Conservation (phyloP, 2,113 vertebrate genomes). For the Cephalopterus ornatus region DNA sequence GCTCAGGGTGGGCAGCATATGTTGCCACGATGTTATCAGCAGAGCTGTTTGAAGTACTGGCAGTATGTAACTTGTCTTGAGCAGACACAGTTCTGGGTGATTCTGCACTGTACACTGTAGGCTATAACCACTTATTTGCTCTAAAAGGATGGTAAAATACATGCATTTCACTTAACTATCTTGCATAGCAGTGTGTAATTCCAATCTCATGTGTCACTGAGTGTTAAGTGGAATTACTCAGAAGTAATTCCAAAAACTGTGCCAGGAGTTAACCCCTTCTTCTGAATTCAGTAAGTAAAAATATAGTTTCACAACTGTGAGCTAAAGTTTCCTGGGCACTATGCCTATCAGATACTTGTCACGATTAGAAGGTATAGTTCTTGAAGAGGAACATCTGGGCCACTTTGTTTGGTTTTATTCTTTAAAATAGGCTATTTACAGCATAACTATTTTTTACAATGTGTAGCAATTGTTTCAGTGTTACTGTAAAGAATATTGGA, state of each 20-base stretch:
- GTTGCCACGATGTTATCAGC: rapidly evolving
- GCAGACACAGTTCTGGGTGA: background rate
- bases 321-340: background rate
- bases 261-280: background rate
- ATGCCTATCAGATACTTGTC: background rate
- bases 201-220: background rate
- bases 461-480: background rate
- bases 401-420: background rate
- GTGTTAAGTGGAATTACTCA: background rate
- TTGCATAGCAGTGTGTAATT: background rate
- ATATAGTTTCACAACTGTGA: background rate
- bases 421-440: background rate
- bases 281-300: background rate
- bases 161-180: background rate
- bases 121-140: background rate
- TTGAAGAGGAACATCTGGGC: background rate
- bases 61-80: background rate
- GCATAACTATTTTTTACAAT: background rate
- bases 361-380: background rate
- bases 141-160: background rate
- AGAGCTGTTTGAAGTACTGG: background rate
- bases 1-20: background rate
- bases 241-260: background rate
- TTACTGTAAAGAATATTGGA: background rate
- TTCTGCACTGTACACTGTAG: background rate